Conservation (phyloP, 2,113 vertebrate genomes). For the Cariama cristata region DNA sequence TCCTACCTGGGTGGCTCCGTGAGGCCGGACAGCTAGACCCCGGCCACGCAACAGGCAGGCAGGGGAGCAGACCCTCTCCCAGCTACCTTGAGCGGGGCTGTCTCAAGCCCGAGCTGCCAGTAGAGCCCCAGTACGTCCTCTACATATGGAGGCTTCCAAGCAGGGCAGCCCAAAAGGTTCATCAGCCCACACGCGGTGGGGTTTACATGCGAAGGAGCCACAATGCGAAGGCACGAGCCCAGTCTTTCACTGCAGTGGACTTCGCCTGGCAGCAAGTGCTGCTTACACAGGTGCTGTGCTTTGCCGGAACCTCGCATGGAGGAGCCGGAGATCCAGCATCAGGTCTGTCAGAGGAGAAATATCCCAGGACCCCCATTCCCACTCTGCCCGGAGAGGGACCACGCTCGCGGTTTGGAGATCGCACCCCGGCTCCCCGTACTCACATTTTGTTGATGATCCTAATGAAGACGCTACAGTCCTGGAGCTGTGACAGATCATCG, state of each 20-base stretch:
- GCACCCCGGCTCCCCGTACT: constrained; percentile 51
- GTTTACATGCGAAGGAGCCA: not conserved
- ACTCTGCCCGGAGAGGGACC: not conserved
- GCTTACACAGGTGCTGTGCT: too few species aligned
- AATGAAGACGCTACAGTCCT: constrained; percentile 80
- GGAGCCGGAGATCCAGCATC: not conserved
- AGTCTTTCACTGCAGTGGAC: fast-evolving
- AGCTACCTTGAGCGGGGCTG: not conserved
- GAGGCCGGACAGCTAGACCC: not conserved
- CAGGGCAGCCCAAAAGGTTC: not conserved
- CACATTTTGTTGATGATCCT: constrained; percentile 84
- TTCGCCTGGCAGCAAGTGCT: too few species aligned
- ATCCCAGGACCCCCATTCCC: not conserved
- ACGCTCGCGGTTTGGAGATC: not conserved
- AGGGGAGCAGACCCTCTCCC: not conserved
- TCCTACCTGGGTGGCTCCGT: not conserved
- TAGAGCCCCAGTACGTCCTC: not conserved
- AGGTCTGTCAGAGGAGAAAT: not conserved
- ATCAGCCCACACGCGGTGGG: too few species aligned
- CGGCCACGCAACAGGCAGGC: not conserved
- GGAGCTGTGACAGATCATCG: constrained; percentile 72
- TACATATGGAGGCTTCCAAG: fast-evolving
- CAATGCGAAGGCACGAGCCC: fast-evolving
- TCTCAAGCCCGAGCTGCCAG: not conserved
- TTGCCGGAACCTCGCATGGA: not conserved